Conservation (phyloP, 1,140 invertebrate species). For the Octopus bimaculoides region DNA sequence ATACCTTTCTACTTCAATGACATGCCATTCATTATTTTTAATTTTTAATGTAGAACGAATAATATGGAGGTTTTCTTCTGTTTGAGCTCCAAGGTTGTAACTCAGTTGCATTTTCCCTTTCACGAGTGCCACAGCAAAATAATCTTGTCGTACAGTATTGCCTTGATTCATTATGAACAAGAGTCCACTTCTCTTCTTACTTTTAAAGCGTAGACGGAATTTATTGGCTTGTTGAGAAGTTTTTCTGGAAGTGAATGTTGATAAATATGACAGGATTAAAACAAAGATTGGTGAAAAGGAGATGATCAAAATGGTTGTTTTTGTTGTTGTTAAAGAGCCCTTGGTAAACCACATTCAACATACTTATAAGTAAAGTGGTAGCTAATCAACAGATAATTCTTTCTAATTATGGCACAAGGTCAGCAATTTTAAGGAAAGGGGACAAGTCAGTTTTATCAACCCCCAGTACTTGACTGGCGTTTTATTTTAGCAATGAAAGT, state of each 20-base stretch:
- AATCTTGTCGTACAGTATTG: constrained; percentile 60
- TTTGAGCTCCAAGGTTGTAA: constrained; percentile 67
- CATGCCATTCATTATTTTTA: constrained; percentile 75
- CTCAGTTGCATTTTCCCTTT: constrained; percentile 66
- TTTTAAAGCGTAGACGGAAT: constrained; percentile 72
- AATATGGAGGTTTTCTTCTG: constrained; percentile 55
- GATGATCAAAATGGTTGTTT: too few species aligned
- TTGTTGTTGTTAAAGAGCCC: too few species aligned
- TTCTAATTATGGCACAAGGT: too few species aligned
- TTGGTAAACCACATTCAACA: too few species aligned
- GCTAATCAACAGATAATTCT: too few species aligned
- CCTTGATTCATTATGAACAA: constrained; percentile 69
- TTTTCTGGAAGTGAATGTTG: constrained; percentile 51
- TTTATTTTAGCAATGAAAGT: too few species aligned
- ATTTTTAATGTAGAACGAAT: constrained; percentile 66
- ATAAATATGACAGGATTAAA: background rate
- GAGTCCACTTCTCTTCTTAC: constrained; percentile 67
- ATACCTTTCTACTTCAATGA: constrained; percentile 61
- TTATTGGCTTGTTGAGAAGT: constrained; percentile 67
- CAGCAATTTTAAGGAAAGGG: too few species aligned
- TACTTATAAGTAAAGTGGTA: too few species aligned
- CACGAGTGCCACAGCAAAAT: constrained; percentile 65
- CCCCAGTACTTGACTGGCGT: too few species aligned
- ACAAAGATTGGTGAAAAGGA: too few species aligned
- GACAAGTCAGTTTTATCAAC: too few species aligned